Percentiles rank a stretch among this genome's conserved stretches.
Conservation (phyloP, 2,888 invertebrate species). For the Erebia aethiops region DNA sequence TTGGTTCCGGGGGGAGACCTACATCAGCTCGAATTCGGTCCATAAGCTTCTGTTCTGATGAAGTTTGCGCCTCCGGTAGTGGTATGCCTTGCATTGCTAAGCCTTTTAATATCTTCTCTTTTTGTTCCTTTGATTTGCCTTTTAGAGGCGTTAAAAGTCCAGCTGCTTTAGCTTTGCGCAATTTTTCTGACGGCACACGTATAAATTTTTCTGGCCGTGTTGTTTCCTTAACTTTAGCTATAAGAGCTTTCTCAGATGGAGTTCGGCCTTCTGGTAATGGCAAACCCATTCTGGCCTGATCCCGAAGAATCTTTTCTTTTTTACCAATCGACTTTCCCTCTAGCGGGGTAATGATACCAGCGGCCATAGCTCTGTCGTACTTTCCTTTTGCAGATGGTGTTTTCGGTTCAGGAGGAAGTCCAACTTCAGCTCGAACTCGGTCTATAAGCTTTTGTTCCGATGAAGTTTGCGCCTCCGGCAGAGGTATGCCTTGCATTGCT, state of each 20-base stretch:
- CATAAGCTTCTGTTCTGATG: conserved; percentile 45
- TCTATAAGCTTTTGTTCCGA: too few relatives aligned
- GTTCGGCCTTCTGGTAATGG: conserved; percentile 45
- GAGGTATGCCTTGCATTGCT: too few relatives aligned
- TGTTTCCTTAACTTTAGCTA: conserved; percentile 33
- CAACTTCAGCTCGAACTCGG: too few relatives aligned
- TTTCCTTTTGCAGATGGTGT: too few relatives aligned
- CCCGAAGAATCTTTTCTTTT: conserved; percentile 46
- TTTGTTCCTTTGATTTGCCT: conserved; percentile 44
- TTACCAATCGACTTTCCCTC: conserved; percentile 29
- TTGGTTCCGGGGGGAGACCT: conserved; percentile 49
- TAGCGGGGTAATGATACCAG: too few relatives aligned
- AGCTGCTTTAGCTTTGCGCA: conserved; percentile 38
- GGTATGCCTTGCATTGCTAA: conserved; percentile 46
- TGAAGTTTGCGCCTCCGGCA: too few relatives aligned
- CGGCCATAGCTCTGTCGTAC: too few relatives aligned
- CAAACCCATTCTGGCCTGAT: conserved; percentile 31
- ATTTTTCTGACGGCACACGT: conserved; percentile 40
- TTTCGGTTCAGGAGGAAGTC: too few relatives aligned
- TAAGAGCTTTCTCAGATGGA: conserved; percentile 44
- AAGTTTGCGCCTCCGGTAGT: conserved; percentile 45
- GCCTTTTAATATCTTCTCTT: conserved; percentile 45
- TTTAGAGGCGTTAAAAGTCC: conserved; percentile 42
- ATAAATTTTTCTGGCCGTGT: conserved; percentile 43
- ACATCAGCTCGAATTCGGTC: conserved; percentile 45